Conservation (phyloP, 2,888 invertebrate species). For the Corbicula japonica region DNA sequence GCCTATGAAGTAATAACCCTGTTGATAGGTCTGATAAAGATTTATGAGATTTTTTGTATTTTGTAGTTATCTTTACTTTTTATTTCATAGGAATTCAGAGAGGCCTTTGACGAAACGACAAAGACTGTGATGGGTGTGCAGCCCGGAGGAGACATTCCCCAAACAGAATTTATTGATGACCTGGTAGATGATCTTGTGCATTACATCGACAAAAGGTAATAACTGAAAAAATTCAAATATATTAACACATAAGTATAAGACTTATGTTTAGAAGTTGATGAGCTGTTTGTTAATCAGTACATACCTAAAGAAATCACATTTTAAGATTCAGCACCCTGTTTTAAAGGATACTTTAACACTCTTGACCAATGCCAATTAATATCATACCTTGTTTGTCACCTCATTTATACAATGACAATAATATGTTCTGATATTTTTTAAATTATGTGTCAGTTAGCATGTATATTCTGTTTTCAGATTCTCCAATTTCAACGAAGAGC, state of each 20-base stretch:
- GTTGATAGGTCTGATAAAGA: not conserved
- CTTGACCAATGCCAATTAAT: too few relatives aligned
- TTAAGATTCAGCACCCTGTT: not conserved
- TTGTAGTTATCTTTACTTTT: not conserved
- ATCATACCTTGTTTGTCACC: not conserved
- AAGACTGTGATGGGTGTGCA: not conserved
- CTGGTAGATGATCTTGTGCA: slow-evolving; percentile 11
- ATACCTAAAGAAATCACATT: not conserved
- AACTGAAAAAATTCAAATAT: not conserved
- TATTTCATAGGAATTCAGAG: not conserved
- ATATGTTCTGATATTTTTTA: not conserved
- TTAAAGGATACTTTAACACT: too few relatives aligned
- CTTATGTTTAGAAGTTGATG: not conserved
- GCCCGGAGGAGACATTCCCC: not conserved
- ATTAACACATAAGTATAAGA: not conserved
- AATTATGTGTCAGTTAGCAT: not conserved
- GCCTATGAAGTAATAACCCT: not conserved
- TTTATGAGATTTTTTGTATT: not conserved
- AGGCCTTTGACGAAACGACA: not conserved
- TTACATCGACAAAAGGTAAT: slow-evolving; percentile 4
- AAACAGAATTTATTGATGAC: slow-evolving; percentile 2
- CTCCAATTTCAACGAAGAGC: slow-evolving; percentile 16
- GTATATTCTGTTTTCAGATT: slow-evolving; percentile 8
- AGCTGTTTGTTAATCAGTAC: not conserved
- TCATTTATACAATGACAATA: not conserved